Base-by-base conservation (phyloP, 1,140 invertebrate species). In the Araneus ventricosus region DNA sequence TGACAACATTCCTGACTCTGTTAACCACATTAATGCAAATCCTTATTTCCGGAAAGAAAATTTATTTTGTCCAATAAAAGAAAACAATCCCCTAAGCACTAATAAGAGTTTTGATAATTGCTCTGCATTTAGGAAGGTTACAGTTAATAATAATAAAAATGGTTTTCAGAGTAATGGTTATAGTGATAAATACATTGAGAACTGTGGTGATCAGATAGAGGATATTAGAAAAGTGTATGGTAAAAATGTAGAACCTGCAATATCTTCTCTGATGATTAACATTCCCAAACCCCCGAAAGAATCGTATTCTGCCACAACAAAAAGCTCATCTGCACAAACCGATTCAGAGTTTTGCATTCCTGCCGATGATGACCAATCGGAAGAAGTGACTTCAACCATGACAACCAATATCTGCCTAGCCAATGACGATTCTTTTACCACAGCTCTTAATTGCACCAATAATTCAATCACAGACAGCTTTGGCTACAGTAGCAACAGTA, bases 51-150 rank as follows among this genome's bases (percentile, higher is more conserved):
- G 27, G 17, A 86, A 45, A 70, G 90, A 92, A 6, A 93, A 93
- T 79, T 27, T 93, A 17, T 93, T 93, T 79, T 93, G 91, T 59
- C 91, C 91, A 30, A 93, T 93, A 67, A 93, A 93, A 80, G 91
- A 93, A 88, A 80, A 79, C 30, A 59, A 57, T 45, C 45, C 45
- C 6, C 24, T 63, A 27, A 59, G 41, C n/a, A 79, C 52, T n/a
- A 52, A 52, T 52, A 39, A 27, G 79, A 27, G 14, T 41, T 85
- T 79, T 22, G 84, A 86, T 27, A 87, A 87, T 41, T 37, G 10
- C 52, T 91, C 90, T n/a, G 90, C 90, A 67, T 91, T 91, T 67
- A 84, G n/a, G 67, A 57, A 80, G 24, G 67, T 90, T 24, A 7
- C 24, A 45, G 37, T 45, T 1, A 88, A 27, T 10, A 67, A 88